Conservation (phyloP, 2,888 invertebrate genomes). For the Scotopteryx bipunctaria region DNA sequence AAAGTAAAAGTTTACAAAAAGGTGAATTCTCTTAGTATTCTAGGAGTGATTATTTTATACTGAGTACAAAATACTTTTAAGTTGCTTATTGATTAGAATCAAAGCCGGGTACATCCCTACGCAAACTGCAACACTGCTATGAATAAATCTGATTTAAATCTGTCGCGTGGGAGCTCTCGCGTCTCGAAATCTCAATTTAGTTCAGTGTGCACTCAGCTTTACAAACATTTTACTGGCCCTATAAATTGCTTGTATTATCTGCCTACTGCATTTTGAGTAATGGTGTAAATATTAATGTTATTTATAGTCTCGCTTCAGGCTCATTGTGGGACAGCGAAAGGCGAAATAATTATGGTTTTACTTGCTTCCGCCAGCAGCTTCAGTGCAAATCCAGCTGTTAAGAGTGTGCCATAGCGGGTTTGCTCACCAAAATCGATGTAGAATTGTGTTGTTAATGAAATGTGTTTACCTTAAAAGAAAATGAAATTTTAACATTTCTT, state of each 20-base stretch:
- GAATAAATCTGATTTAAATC: slow-evolving; percentile 50
- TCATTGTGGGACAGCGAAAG: slow-evolving; percentile 22
- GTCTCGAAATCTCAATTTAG: slow-evolving; percentile 53
- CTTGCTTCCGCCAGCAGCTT: too few species aligned
- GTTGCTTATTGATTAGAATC: slow-evolving; percentile 11
- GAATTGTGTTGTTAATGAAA: too few species aligned
- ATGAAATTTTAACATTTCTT: too few species aligned
- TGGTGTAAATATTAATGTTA: slow-evolving; percentile 29
- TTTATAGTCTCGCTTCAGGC: slow-evolving; percentile 24
- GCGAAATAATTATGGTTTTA: slow-evolving; percentile 8
- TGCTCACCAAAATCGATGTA: too few species aligned
- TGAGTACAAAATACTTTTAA: neutral
- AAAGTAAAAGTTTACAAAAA: too few species aligned
- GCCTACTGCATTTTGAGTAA: slow-evolving; percentile 26
- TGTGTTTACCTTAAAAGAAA: too few species aligned
- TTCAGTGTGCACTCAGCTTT: slow-evolving; percentile 40
- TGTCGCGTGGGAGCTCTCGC: slow-evolving; percentile 47
- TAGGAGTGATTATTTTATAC: too few species aligned
- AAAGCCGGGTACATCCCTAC: slow-evolving; percentile 13
- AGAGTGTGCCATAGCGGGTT: too few species aligned
- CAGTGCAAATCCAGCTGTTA: too few species aligned
- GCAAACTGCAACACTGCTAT: slow-evolving; percentile 18
- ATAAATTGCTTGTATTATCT: slow-evolving; percentile 35
- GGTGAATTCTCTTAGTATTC: too few species aligned
- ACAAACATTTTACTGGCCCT: slow-evolving; percentile 30